A percentile compares a stretch with the other conserved stretches of the same genome.
These are phyloP conservation scores for Aphidius colemani DNA, from an alignment of 2,888 invertebrate genomes.

Conservation along the genomic window DNA sequence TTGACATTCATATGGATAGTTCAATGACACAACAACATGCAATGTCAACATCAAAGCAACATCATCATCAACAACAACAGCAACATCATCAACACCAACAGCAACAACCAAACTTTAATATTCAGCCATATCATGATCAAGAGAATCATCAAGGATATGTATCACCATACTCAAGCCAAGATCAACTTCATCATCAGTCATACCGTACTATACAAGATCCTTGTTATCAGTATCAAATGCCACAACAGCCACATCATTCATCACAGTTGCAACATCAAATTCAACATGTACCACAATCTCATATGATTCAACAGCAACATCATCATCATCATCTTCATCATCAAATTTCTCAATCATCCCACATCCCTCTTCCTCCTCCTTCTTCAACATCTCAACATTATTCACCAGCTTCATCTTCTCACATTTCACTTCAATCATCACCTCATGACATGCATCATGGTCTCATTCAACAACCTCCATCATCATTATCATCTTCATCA, in stretches of 20 bases:
- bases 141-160: constrained; percentile 54
- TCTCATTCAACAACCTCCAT: constrained; percentile 48
- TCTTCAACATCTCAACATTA: background rate
- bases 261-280: constrained; percentile 57
- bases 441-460: constrained; percentile 30
- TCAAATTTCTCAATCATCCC: constrained; percentile 20
- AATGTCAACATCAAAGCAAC: constrained; percentile 45
- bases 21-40: constrained; percentile 57
- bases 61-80: constrained; percentile 22
- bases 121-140: constrained; percentile 53
- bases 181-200: constrained; percentile 33
- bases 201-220: constrained; percentile 48
- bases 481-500: constrained; percentile 51
- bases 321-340: constrained; percentile 23
- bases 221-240: constrained; percentile 51
- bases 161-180: constrained; percentile 39
- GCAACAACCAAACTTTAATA: constrained; percentile 35
- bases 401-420: background rate
- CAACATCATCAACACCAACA: no score
- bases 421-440: constrained; percentile 10
- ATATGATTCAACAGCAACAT: constrained; percentile 27
- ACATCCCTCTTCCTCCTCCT: constrained; percentile 23
- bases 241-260: constrained; percentile 50
- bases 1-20: constrained; percentile 58
- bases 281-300: background rate